Evolutionary conservation across 2,888 invertebrate species (phyloP), one percentile per base, ranked within the genome.

Genomic region (Spisula solida): DNA sequence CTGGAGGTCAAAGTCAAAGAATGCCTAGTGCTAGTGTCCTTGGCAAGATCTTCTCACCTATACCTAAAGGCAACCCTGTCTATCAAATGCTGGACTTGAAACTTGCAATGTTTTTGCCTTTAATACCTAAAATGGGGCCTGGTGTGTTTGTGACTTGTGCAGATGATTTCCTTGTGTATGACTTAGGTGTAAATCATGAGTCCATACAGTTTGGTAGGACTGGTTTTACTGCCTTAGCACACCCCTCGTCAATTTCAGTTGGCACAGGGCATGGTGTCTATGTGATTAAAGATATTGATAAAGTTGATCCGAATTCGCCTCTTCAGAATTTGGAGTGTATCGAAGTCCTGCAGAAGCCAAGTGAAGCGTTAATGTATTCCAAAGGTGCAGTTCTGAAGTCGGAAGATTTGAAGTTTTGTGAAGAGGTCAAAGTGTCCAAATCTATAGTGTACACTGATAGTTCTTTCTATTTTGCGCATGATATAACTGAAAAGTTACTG

Each of bases 1-100:
- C 97, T 81, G 97, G 97, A 18, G 97, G 97, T 1, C 96, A 96
- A 93, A 97, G 97, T 90, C 96, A 97, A 93, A 93, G 97, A n/a
- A 95, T 97, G 92, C 97, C 97, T 12, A 97, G 96, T 89, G 95
- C 97, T 34, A 96, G 96, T 87, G 95, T 96, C 25, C 94, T 97
- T 14, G 97, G 97, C 2, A 97, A 97, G 92, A 94, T 97, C 5
- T 97, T 97, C 91, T 96, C 96, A 20, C 95, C 96, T 55, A 90
- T 97, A 16, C 97, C 97, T 0, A 93, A 95, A 81, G 96, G 95
- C 6, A 90, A 92, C 20, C 95, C 95, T 0, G 93, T 96, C 85
- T 96, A 95, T 84, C 96, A 96, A 82, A 96, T 97, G 96, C 91
- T 97, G 41, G 97, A 97, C 90, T 88, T 97, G 4, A 97, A 97